phyloP scores from a whole-genome alignment of 2,113 vertebrate species.

The Rissa tridactyla region DNA sequence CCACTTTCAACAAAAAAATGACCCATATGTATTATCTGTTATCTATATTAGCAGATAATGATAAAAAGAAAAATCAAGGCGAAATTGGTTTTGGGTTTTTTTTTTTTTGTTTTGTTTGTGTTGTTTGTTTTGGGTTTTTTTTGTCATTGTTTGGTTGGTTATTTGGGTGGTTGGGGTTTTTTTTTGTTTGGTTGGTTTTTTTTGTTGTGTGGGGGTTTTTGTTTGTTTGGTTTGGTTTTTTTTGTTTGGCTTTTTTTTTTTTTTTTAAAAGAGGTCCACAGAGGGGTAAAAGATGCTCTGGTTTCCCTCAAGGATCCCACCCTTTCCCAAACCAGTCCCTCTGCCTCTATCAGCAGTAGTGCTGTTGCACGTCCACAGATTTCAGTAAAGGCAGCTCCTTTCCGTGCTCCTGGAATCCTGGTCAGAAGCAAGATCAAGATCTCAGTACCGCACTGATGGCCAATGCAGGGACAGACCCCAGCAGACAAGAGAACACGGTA shows the following conservation, averaged over 20 bases:
- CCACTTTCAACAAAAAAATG: neutral
- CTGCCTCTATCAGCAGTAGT: neutral
- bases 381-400: neutral
- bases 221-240: no score
- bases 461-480: no score
- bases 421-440: neutral
- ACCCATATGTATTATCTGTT: neutral
- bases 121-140: no score
- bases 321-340: neutral
- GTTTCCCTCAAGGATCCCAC: neutral
- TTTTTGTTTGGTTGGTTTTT: no score
- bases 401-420: neutral
- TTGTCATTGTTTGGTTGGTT: no score
- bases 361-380: neutral
- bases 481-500: neutral
- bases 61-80: neutral
- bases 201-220: no score
- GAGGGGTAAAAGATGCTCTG: neutral
- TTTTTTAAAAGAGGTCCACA: neutral
- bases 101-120: no score
- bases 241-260: neutral
- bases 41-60: neutral
- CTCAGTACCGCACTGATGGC: neutral
- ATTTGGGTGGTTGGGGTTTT: no score
- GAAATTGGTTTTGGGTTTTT: neutral